Evolutionary conservation across 2,888 invertebrate genomes (phyloP), one percentile per base, ranked within the genome.

Genomic region (Cremastinae sp.): DNA sequence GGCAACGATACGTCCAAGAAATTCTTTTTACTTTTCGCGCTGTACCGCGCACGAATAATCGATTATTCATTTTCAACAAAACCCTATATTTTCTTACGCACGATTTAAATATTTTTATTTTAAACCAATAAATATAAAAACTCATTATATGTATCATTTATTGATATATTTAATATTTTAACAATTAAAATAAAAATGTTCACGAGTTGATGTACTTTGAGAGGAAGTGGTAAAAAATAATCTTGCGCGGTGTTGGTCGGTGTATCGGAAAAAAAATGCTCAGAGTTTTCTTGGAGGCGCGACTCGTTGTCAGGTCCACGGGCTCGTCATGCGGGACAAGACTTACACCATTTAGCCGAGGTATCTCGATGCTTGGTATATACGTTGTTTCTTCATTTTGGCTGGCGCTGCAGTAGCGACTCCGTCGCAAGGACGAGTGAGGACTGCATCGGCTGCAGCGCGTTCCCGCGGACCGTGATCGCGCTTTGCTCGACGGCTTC

Each of bases 401-500:
- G 69, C 71, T 71, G 47, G 82, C 79, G 61, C 85, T 85, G 79
- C 84, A 87, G 78, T 85, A 86, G 34, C 88, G 85, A 79, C 84
- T 85, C 69, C 88, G 82, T 65, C 86, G 82, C 65, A 88, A 81
- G 65, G 86, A 85, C 61, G 86, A 78, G 58, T 84, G 87, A 59
- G 87, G 86, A 76, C 89, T 88, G 85, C 88, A 89, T 41, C 85
- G 85, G 74, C 84, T 84, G 81, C 89, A 89, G 12, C 87, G 82
- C 43, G 84, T 83, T 71, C 85, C 80, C 62, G 83, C 79, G 47
- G 69, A 56, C 2, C 64, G 70, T n/a, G 66, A 64, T 43, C 54
- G 74, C 36, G 78, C 76, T 79, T 95, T 93, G 9, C 96, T 90
- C 7, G 95, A 95, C 0, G 97, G 96, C 75, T 96, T 91, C 85